phyloP scores from a whole-genome alignment of 2,797 vertebrate species.

The Eulemur rubriventer region DNA sequence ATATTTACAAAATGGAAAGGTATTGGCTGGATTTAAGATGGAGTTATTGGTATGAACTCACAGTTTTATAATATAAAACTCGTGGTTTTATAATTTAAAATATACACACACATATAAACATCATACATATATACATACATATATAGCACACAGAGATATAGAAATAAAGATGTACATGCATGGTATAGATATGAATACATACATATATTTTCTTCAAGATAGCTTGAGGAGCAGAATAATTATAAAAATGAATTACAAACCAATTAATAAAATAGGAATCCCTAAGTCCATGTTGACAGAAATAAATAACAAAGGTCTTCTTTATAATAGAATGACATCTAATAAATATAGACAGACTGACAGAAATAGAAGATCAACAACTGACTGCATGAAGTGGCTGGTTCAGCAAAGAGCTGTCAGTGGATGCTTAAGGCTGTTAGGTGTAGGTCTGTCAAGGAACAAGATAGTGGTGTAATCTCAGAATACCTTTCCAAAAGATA shows the following conservation, averaged over 20 bases:
- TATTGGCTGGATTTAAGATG: neutral
- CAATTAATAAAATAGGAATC: neutral
- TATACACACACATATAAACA: neutral
- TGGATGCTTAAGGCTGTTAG: neutral
- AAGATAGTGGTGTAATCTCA: neutral
- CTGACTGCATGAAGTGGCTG: neutral
- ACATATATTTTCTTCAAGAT: neutral
- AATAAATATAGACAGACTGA: neutral
- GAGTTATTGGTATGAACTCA: neutral
- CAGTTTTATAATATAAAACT: conserved; percentile 17
- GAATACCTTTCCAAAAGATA: neutral
- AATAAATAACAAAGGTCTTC: neutral
- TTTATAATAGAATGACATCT: neutral
- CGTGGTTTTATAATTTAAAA: conserved; percentile 15
- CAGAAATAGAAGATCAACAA: neutral
- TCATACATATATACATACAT: neutral
- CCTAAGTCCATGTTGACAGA: neutral
- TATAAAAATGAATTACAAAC: neutral
- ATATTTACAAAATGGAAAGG: neutral
- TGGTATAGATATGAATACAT: neutral
- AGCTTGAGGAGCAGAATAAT: neutral
- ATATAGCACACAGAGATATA: neutral
- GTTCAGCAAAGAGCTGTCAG: neutral
- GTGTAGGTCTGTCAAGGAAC: neutral
- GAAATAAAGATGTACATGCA: neutral